Conservation (phyloP, 2,797 vertebrate genomes). For the Anas bernieri region DNA sequence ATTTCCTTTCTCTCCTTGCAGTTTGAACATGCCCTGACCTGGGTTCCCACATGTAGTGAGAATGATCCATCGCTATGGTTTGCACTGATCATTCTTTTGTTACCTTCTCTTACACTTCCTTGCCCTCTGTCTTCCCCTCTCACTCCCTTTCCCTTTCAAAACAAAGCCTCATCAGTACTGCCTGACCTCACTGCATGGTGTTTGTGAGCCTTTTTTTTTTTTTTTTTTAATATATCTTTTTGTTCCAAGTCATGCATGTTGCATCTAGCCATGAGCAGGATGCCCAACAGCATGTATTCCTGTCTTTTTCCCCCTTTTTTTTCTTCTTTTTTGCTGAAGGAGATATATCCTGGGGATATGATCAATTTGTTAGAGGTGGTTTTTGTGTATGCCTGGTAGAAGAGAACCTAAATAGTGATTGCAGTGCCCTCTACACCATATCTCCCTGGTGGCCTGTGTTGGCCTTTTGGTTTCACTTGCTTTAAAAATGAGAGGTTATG, state of each 20-base stretch:
- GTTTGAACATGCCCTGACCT: constrained; percentile 59
- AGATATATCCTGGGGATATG: background rate
- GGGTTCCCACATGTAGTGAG: constrained; percentile 51
- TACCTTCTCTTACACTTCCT: constrained; percentile 32
- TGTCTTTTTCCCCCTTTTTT: accelerated
- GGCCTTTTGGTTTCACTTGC: constrained; percentile 12
- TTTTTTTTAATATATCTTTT: background rate
- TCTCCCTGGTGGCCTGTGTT: background rate
- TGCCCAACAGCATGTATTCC: constrained; percentile 11
- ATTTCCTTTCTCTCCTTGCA: constrained; percentile 64
- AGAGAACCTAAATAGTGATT: background rate
- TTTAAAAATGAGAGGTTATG: constrained; percentile 11
- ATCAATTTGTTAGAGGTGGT: background rate
- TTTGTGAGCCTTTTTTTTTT: constrained; percentile 1
- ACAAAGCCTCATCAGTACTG: background rate
- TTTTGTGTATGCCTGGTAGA: background rate
- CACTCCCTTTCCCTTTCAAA: background rate
- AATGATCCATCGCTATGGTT: constrained; percentile 60
- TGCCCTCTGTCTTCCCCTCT: constrained; percentile 1
- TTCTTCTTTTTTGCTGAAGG: background rate
- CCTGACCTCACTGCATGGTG: constrained; percentile 61
- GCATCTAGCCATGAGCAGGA: constrained; percentile 42
- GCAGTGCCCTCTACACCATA: background rate
- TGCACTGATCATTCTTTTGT: constrained; percentile 52
- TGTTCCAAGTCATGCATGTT: constrained; percentile 20